Conservation (phyloP, 2,113 vertebrate species). For the Erpornis zantholeuca region DNA sequence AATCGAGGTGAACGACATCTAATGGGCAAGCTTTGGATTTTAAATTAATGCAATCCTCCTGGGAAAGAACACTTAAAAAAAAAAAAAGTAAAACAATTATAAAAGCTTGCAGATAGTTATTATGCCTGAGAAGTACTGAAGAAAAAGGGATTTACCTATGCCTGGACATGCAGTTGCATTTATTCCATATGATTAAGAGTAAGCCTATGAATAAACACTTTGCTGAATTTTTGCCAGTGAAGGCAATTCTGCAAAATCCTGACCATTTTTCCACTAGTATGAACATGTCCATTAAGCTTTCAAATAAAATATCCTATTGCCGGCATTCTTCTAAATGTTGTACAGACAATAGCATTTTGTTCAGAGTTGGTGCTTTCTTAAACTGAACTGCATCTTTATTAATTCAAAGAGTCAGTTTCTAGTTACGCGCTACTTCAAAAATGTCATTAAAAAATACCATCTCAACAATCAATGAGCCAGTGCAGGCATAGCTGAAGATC, state of each 20-base stretch:
- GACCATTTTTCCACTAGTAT: neutral
- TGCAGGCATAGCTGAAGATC: neutral
- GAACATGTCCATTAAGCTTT: neutral
- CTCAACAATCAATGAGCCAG: neutral
- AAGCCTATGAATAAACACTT: neutral
- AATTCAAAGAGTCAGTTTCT: neutral
- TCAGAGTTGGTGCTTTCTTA: neutral
- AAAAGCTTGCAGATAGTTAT: neutral
- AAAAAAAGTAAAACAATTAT: neutral
- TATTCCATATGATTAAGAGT: neutral
- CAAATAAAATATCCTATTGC: neutral
- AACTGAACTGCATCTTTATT: neutral
- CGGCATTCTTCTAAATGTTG: neutral
- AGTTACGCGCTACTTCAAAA: neutral
- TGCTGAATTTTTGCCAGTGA: neutral
- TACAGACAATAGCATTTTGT: neutral
- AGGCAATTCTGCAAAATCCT: neutral
- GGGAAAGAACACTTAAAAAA: neutral
- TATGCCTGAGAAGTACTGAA: neutral
- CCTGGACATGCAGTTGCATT: neutral
- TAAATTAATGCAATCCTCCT: neutral
- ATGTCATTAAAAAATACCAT: neutral
- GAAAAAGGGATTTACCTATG: neutral
- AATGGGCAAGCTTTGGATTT: neutral
- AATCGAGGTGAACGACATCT: neutral